Evolutionary conservation across 2,113 vertebrate genomes (phyloP).

Genomic region (Anas platyrhynchos): DNA sequence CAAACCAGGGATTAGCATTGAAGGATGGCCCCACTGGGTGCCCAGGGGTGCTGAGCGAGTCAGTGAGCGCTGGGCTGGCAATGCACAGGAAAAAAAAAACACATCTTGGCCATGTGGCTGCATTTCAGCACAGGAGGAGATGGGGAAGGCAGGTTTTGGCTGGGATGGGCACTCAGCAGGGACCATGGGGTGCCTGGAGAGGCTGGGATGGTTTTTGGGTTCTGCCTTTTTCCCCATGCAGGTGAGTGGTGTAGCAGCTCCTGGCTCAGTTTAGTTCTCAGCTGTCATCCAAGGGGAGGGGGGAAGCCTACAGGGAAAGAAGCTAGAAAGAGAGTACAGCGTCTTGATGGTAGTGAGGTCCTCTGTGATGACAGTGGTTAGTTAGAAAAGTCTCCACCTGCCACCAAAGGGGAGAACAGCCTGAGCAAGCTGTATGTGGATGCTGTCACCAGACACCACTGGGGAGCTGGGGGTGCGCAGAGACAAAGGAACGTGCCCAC

Average conservation of each 20-base stretch:
- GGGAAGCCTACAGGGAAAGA: not conserved
- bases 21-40: not conserved
- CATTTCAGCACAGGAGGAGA: not conserved
- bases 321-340: not conserved
- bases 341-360: not conserved
- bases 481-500: not conserved
- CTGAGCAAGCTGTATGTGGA: not conserved
- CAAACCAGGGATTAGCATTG: not conserved
- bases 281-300: not conserved
- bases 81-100: too few relatives aligned
- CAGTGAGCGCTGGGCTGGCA: rapidly evolving
- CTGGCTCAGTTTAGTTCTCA: not conserved
- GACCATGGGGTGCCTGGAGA: rapidly evolving
- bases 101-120: not conserved
- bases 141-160: not conserved
- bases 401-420: not conserved
- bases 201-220: not conserved
- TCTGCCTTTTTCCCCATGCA: not conserved
- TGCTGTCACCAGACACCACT: not conserved
- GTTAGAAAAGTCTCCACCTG: not conserved
- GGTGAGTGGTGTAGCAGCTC: not conserved
- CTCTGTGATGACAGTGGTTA: not conserved
- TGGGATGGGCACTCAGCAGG: not conserved
- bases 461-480: not conserved
- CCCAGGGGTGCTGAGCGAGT: not conserved